Conservation (phyloP, 2,797 vertebrate species). For the Neopelma chrysocephalum region DNA sequence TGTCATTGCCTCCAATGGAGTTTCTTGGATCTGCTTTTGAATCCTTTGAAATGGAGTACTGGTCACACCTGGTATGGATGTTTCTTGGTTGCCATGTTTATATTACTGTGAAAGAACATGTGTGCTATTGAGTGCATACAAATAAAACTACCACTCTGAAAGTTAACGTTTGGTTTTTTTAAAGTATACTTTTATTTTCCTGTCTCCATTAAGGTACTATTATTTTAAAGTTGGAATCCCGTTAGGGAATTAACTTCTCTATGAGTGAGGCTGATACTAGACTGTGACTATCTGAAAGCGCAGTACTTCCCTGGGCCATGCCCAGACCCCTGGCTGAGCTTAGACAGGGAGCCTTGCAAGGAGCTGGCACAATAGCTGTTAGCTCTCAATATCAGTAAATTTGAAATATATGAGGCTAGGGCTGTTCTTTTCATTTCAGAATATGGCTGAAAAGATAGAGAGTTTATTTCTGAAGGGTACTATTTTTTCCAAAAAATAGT, state of each 20-base stretch:
- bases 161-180: neutral
- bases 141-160: slow-evolving; percentile 36
- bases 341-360: neutral
- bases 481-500: neutral
- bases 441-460: neutral
- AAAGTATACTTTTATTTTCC: neutral
- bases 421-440: neutral
- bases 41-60: neutral
- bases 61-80: neutral
- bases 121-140: neutral
- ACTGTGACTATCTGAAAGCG: neutral
- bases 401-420: neutral
- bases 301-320: neutral
- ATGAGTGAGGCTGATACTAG: neutral
- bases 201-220: neutral
- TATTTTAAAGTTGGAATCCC: neutral
- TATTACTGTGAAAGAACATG: neutral
- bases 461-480: neutral
- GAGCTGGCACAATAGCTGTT: neutral
- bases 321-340: neutral
- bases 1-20: neutral
- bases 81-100: neutral
- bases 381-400: neutral
- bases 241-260: neutral
- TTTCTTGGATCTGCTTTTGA: neutral